phyloP scores from a whole-genome alignment of 2,797 vertebrate species.

The Prionace glauca region DNA sequence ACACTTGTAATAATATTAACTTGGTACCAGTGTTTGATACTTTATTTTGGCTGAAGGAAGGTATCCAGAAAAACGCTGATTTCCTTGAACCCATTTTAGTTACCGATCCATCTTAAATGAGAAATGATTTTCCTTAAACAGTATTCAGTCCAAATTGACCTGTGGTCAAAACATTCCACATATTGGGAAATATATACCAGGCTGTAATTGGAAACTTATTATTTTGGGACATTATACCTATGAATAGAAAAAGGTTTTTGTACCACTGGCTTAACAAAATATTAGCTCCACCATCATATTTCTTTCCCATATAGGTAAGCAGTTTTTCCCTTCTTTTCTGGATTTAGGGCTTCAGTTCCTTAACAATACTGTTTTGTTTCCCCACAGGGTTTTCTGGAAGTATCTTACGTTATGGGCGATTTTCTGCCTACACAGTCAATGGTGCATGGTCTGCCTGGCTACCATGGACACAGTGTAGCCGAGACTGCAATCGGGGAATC shows the following conservation, averaged over 20 bases:
- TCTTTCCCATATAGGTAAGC: background rate
- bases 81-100: background rate
- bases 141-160: background rate
- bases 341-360: background rate
- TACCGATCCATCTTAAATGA: background rate
- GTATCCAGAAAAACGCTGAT: background rate
- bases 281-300: background rate
- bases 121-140: conserved; percentile 22
- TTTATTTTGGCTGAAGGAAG: conserved; percentile 1
- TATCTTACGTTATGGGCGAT: conserved; percentile 77
- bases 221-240: background rate
- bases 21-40: background rate
- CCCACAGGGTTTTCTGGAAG: conserved; percentile 59
- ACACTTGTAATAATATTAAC: conserved; percentile 19
- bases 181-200: background rate
- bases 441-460: conserved; percentile 89
- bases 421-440: conserved; percentile 76
- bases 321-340: background rate
- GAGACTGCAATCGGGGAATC: conserved; percentile 86
- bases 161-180: background rate
- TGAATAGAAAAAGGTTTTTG: background rate
- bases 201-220: background rate
- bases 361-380: conserved; percentile 2
- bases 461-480: conserved; percentile 88
- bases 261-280: background rate